Conservation (phyloP, 2,113 vertebrate genomes). For the Pygoscelis adeliae region DNA sequence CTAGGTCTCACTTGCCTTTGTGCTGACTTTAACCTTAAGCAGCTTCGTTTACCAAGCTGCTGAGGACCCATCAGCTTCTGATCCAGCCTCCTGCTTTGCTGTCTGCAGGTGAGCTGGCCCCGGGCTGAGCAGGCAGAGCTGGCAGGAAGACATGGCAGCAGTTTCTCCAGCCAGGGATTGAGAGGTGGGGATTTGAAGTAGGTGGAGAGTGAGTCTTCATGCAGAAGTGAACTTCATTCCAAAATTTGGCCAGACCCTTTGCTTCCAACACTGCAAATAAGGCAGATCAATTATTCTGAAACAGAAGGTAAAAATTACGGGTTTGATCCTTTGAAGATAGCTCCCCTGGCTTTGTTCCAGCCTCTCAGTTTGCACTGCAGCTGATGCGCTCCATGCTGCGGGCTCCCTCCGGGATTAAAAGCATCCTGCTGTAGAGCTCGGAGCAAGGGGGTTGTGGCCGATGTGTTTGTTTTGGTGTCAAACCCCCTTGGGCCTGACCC, state of each 20-base stretch:
- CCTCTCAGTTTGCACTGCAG: background rate
- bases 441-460: background rate
- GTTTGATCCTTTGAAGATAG: background rate
- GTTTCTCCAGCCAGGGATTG: background rate
- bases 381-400: rapidly evolving
- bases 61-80: background rate
- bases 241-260: background rate
- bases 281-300: background rate
- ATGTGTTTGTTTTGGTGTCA: background rate
- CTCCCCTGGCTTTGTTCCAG: background rate
- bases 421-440: background rate
- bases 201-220: background rate
- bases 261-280: background rate
- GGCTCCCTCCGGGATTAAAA: background rate
- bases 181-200: background rate
- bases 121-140: background rate
- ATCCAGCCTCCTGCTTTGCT: background rate
- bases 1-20: background rate
- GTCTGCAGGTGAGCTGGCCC: background rate
- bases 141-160: background rate
- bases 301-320: background rate
- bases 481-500: no score
- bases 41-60: background rate
- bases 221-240: background rate
- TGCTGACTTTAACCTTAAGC: background rate